Percentiles rank a stretch among this genome's conserved stretches.
Evolutionary conservation across 2,113 vertebrate genomes (phyloP).

Genomic region (Cinclus mexicanus): DNA sequence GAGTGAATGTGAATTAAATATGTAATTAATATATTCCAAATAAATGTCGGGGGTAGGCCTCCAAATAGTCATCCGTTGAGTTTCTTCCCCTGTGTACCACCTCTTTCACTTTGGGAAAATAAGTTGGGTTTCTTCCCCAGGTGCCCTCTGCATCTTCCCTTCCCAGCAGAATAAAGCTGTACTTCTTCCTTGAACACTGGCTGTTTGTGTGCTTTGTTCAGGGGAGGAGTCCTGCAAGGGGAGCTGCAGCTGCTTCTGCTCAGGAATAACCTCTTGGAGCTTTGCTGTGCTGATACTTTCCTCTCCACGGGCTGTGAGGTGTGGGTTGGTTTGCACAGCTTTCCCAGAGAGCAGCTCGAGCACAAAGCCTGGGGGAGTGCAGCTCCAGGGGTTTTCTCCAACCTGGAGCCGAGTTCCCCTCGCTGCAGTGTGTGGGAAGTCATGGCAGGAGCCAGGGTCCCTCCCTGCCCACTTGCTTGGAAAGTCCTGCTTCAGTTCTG

Average conservation of each 20-base stretch:
- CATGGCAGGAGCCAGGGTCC: not conserved
- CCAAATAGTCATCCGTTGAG: not conserved
- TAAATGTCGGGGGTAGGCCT: not conserved
- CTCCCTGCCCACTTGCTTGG: not conserved
- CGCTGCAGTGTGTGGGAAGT: fast-evolving
- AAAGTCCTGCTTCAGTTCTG: not conserved
- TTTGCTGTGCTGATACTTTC: not conserved
- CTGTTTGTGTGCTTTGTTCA: not conserved
- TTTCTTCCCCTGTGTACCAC: not conserved
- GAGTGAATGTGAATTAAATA: constrained; percentile 16
- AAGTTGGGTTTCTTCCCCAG: not conserved
- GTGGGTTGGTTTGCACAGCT: not conserved
- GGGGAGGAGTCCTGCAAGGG: not conserved
- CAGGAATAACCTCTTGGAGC: not conserved
- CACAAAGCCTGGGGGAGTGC: not conserved
- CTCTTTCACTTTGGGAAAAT: not conserved
- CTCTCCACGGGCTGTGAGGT: not conserved
- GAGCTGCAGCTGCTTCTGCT: not conserved
- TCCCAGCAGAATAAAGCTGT: not conserved
- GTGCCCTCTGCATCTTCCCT: not conserved
- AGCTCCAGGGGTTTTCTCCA: not conserved
- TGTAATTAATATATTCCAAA: not conserved
- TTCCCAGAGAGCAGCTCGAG: not conserved
- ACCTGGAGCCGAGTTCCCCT: not conserved
- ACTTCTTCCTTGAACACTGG: not conserved